Base-by-base conservation (phyloP, 2,888 invertebrate species). In the Ornithoptera priamus region DNA sequence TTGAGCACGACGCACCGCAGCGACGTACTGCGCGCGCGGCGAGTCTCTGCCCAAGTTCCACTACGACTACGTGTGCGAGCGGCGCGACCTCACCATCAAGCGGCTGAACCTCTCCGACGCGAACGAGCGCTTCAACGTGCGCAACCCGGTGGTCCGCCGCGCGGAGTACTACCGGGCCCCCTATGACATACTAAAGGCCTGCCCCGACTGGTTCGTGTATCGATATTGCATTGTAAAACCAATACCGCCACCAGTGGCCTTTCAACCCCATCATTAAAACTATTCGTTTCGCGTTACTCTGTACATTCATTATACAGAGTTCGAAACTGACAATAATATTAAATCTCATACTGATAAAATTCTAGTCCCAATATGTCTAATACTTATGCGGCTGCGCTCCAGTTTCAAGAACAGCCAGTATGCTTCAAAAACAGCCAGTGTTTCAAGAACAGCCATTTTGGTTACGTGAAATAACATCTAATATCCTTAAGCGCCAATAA, bases 131-230 rank as follows among this genome's bases (percentile, higher is more conserved):
- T 92, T 88, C 68, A 92, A 92, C 67, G 85, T 91, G 63, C 77
- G 88, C 20, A 91, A 89, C 72, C 90, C 92, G 1, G 76, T 90
- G 4, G 90, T 91, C 8, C 81, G 92, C 7, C 77, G 92, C 62
- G 92, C 89, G 0, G 92, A 92, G 74, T 92, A 91, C 76, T 92
- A 92, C 73, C 82, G 91, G 69, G 90, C 91, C 1, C 87, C 90
- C 0, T 89, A 87, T 70, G 92, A 92, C 62, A 88, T 92, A 68
- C 75, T 92, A n/a, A 92, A 91, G 69, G 86, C 89, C 17, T 92
- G 92, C 70, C 91, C 91, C 0, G 92, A 92, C 77, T 92, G 92
- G 92, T 92, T 77, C 80, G 83, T 71, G 15, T 1, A 17, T 10
- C n/a, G 15, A 8, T 18, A 15, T 12, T 50, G 18, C 50, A 18